Evolutionary conservation across 2,888 invertebrate genomes (phyloP).

Genomic region (Meiosimyza decipiens): DNA sequence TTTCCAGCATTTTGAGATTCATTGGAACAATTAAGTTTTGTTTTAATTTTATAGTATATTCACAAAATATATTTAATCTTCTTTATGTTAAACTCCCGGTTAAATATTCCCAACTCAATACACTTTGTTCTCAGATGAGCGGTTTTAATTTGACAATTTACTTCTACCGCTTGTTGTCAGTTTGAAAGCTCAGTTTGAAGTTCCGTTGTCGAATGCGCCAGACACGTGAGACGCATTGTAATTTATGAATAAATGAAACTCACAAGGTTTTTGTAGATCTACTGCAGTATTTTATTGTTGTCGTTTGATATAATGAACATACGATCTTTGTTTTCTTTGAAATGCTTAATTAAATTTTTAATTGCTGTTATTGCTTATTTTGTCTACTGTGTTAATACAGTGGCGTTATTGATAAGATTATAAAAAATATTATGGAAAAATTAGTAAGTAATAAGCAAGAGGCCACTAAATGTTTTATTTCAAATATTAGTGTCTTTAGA

Average conservation of each 20-base stretch:
- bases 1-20: constrained; percentile 41
- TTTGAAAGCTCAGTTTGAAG: not conserved
- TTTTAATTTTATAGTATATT: too few species aligned
- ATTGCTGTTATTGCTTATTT: not conserved
- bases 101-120: too few species aligned
- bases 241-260: not conserved
- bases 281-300: not conserved
- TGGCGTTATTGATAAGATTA: not conserved
- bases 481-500: too few species aligned
- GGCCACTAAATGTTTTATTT: too few species aligned
- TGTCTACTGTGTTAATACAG: not conserved
- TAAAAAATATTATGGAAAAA: not conserved
- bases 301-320: not conserved
- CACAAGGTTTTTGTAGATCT: too few species aligned
- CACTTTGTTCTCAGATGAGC: not conserved
- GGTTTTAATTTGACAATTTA: too few species aligned
- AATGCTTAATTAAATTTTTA: not conserved
- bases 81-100: too few species aligned
- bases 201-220: not conserved
- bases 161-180: too few species aligned
- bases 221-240: constrained; percentile 12
- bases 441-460: too few species aligned
- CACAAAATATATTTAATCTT: too few species aligned
- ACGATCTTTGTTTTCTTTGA: constrained; percentile 5
- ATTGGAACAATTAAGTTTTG: too few species aligned